Evolutionary conservation across 2,888 invertebrate species (phyloP).

Genomic region (Mythimna vitellina): DNA sequence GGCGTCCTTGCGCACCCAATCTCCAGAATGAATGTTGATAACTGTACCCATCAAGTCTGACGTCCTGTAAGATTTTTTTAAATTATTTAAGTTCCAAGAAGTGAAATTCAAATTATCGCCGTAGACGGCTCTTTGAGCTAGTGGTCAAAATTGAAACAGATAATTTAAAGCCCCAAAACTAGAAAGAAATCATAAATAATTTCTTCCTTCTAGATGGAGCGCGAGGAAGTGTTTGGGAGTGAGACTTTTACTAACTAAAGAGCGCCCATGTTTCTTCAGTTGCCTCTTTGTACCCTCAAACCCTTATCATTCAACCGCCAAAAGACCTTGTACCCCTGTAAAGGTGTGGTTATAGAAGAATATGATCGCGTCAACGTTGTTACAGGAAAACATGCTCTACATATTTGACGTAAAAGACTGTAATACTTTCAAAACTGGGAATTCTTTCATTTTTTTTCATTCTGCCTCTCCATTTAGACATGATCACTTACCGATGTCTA

Average conservation of each 20-base stretch:
- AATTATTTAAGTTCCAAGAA: background rate
- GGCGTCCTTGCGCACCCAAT: slow-evolving; percentile 99
- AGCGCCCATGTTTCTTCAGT: background rate
- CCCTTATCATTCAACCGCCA: no score
- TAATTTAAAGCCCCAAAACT: background rate
- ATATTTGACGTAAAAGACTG: no score
- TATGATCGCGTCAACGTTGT: no score
- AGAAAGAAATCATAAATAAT: no score
- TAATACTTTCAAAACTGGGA: no score
- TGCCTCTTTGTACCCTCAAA: background rate
- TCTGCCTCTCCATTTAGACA: no score
- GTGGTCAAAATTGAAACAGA: background rate
- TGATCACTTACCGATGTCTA: slow-evolving; percentile 91
- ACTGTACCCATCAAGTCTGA: slow-evolving; percentile 99
- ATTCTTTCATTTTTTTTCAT: no score
- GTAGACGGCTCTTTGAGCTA: background rate
- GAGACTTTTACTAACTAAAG: background rate
- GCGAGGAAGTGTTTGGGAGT: background rate
- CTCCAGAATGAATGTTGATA: slow-evolving; percentile 99
- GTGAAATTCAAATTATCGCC: background rate
- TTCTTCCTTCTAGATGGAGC: background rate
- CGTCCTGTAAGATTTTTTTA: slow-evolving; percentile 72
- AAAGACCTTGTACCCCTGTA: no score
- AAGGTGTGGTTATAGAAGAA: no score
- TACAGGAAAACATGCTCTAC: no score